Conservation (phyloP, 2,113 vertebrate genomes). For the Sardina pilchardus region DNA sequence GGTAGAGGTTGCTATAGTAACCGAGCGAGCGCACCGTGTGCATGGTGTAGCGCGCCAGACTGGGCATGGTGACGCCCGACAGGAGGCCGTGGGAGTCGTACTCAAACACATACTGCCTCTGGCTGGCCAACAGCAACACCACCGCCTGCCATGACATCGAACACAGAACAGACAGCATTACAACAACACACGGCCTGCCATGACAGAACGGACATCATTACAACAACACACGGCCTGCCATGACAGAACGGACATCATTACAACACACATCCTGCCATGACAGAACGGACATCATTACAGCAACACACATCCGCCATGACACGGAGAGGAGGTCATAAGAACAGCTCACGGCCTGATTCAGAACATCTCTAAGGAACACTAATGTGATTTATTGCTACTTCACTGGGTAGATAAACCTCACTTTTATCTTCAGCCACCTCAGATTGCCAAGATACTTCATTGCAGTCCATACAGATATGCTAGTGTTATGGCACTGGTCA, state of each 20-base stretch:
- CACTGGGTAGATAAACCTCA: not conserved
- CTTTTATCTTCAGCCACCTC: not conserved
- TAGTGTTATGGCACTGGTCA: not conserved
- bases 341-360: not conserved
- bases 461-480: not conserved
- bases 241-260: too few relatives aligned
- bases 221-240: too few relatives aligned
- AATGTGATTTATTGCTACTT: not conserved
- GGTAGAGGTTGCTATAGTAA: slow-evolving; percentile 97
- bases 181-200: too few relatives aligned
- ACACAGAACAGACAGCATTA: too few relatives aligned
- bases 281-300: too few relatives aligned
- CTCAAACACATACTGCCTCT: slow-evolving; percentile 97
- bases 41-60: slow-evolving; percentile 95
- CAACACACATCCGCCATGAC: too few relatives aligned
- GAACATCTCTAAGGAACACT: not conserved
- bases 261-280: too few relatives aligned
- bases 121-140: slow-evolving; percentile 96
- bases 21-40: slow-evolving; percentile 95
- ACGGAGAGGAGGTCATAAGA: not conserved
- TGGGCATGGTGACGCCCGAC: slow-evolving; percentile 95
- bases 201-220: too few relatives aligned
- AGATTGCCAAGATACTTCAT: not conserved
- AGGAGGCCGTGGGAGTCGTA: slow-evolving; percentile 91
- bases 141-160: slow-evolving; percentile 84